These are phyloP conservation scores for Seladonia tumulorum DNA, from an alignment of 2,888 invertebrate species.

Conservation along the genomic window DNA sequence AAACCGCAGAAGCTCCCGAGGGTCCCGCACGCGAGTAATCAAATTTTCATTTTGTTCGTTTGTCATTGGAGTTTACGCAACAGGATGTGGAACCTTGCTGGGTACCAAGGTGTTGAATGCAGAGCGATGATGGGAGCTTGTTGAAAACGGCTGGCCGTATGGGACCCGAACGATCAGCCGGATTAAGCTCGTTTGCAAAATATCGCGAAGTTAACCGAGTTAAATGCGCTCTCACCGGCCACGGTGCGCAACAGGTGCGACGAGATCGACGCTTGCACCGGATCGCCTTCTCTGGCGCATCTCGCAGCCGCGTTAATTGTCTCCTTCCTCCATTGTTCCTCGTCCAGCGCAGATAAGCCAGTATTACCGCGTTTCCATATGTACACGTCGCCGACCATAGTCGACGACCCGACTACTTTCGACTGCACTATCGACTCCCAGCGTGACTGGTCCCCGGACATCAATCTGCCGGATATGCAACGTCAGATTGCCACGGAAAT, in stretches of 20 bases:
- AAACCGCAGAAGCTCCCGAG: too few relatives aligned
- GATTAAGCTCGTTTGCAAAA: slow-evolving; percentile 33
- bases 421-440: slow-evolving; percentile 75
- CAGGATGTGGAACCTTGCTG: neutral
- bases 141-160: neutral
- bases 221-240: slow-evolving; percentile 70
- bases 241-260: slow-evolving; percentile 76
- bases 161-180: neutral
- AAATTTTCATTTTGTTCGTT: neutral
- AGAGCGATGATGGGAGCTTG: neutral
- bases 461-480: slow-evolving; percentile 60
- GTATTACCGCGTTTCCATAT: slow-evolving; percentile 75
- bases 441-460: slow-evolving; percentile 69
- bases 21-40: neutral
- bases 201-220: slow-evolving; percentile 36
- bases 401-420: slow-evolving; percentile 59
- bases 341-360: slow-evolving; percentile 66
- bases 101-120: neutral
- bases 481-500: neutral
- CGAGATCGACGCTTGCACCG: slow-evolving; percentile 76
- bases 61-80: neutral
- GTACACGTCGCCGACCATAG: slow-evolving; percentile 71
- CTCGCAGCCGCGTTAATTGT: slow-evolving; percentile 76
- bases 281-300: slow-evolving; percentile 81
- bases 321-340: slow-evolving; percentile 79